Percentiles rank a stretch among this genome's conserved stretches.
These are phyloP conservation scores for Diorhabda sublineata DNA, from an alignment of 1,140 invertebrate genomes.

Conservation along the genomic window DNA sequence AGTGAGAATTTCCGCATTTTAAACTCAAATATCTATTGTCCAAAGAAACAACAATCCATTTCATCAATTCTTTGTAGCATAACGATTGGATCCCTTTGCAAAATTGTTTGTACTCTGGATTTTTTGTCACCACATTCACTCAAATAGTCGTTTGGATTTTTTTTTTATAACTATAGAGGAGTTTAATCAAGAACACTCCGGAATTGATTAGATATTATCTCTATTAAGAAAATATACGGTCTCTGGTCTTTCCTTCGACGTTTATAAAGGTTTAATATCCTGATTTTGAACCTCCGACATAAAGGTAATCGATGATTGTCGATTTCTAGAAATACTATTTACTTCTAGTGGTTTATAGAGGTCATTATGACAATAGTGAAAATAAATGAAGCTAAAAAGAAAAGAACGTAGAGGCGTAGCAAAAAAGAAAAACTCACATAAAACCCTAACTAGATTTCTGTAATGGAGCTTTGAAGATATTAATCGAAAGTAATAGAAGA, in stretches of 20 bases:
- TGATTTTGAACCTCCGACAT: slow-evolving; percentile 3
- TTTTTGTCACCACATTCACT: too few relatives aligned
- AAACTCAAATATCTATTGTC: too few relatives aligned
- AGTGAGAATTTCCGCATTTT: too few relatives aligned
- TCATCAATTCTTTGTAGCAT: too few relatives aligned
- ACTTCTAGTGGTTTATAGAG: slow-evolving; percentile 16
- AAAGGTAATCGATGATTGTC: slow-evolving; percentile 12
- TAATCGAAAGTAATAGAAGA: slow-evolving; percentile 21
- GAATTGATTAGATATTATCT: too few relatives aligned
- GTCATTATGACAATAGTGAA: slow-evolving; percentile 26
- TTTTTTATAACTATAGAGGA: too few relatives aligned
- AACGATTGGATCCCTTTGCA: too few relatives aligned
- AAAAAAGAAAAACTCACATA: slow-evolving; percentile 25
- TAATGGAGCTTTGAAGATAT: slow-evolving; percentile 28
- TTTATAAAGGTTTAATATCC: background rate
- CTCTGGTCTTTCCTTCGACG: background rate
- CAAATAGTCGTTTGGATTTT: too few relatives aligned
- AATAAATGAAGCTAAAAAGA: slow-evolving; percentile 26
- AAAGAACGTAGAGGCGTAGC: slow-evolving; percentile 13
- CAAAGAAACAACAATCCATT: too few relatives aligned
- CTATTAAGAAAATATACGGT: too few relatives aligned
- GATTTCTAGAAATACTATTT: slow-evolving; percentile 7
- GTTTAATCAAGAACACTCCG: too few relatives aligned
- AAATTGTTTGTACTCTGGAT: too few relatives aligned
- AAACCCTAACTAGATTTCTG: slow-evolving; percentile 30